A percentile compares a stretch with the other conserved stretches of the same genome.
Conservation (phyloP, 2,888 invertebrate species). For the Apotomis betuletana region DNA sequence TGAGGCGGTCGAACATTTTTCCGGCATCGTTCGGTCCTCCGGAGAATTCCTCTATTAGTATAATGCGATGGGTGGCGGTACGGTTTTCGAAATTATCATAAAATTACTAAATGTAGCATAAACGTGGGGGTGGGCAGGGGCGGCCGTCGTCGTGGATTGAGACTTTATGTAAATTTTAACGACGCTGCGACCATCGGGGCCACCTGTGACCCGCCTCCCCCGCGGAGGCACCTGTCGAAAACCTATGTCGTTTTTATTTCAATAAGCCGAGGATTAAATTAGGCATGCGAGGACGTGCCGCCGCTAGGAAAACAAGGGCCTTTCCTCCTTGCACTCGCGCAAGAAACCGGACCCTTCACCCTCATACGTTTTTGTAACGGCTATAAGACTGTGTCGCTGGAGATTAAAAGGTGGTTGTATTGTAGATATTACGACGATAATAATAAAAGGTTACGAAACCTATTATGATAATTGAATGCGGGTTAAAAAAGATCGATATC, state of each 20-base stretch:
- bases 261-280: slow-evolving; percentile 82
- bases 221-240: slow-evolving; percentile 81
- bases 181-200: slow-evolving; percentile 82
- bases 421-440: background rate
- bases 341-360: slow-evolving; percentile 49
- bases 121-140: slow-evolving; percentile 80
- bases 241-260: slow-evolving; percentile 84
- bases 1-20: slow-evolving; percentile 73
- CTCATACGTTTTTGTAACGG: slow-evolving; percentile 18
- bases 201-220: slow-evolving; percentile 77
- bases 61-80: slow-evolving; percentile 83
- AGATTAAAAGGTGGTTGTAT: background rate
- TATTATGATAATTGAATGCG: background rate
- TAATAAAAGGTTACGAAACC: background rate
- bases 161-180: slow-evolving; percentile 85
- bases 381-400: slow-evolving; percentile 9
- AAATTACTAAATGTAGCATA: slow-evolving; percentile 84
- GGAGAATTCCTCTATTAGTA: slow-evolving; percentile 81
- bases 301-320: slow-evolving; percentile 50
- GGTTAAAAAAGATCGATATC: no score
- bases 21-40: slow-evolving; percentile 62
- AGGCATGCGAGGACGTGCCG: slow-evolving; percentile 76
- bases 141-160: slow-evolving; percentile 80
- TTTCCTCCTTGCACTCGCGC: slow-evolving; percentile 56
- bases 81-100: slow-evolving; percentile 83